phyloP scores from a whole-genome alignment of 2,113 vertebrate genomes.

The Gobio gobio region DNA sequence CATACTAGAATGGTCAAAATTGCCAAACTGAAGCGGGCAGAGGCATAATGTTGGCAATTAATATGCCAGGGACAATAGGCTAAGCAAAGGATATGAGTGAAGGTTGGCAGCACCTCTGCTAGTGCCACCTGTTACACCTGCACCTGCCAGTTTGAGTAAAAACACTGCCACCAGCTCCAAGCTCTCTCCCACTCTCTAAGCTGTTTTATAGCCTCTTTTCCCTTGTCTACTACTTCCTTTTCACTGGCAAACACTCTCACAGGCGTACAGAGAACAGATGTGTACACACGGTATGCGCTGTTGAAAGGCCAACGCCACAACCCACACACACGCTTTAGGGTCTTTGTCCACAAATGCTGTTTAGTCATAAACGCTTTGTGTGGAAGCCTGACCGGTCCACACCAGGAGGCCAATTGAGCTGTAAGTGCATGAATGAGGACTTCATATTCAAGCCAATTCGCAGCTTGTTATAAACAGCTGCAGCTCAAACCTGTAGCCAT shows the following conservation, averaged over 20 bases:
- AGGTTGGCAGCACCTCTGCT: slow-evolving; percentile 46
- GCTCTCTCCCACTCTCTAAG: slow-evolving; percentile 24
- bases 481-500: not conserved
- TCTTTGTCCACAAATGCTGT: slow-evolving; percentile 15
- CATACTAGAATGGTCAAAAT: not conserved
- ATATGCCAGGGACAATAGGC: slow-evolving; percentile 48
- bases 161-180: slow-evolving; percentile 36
- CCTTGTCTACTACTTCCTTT: slow-evolving; percentile 32
- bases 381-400: slow-evolving; percentile 8
- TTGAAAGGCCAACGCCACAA: not conserved
- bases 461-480: not conserved
- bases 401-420: slow-evolving; percentile 33
- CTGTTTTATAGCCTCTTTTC: slow-evolving; percentile 34
- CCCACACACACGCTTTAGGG: slow-evolving; percentile 13
- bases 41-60: slow-evolving; percentile 42
- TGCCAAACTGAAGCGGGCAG: slow-evolving; percentile 3
- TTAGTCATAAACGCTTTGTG: slow-evolving; percentile 21
- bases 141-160: slow-evolving; percentile 44
- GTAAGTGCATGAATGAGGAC: slow-evolving; percentile 32
- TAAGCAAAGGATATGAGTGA: slow-evolving; percentile 52
- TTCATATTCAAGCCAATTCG: slow-evolving; percentile 12
- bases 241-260: slow-evolving; percentile 50
- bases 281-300: not conserved
- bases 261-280: slow-evolving; percentile 19
- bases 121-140: slow-evolving; percentile 53